Base-by-base conservation (phyloP, 2,797 vertebrate genomes). In the Phrynocephalus guinanensis region DNA sequence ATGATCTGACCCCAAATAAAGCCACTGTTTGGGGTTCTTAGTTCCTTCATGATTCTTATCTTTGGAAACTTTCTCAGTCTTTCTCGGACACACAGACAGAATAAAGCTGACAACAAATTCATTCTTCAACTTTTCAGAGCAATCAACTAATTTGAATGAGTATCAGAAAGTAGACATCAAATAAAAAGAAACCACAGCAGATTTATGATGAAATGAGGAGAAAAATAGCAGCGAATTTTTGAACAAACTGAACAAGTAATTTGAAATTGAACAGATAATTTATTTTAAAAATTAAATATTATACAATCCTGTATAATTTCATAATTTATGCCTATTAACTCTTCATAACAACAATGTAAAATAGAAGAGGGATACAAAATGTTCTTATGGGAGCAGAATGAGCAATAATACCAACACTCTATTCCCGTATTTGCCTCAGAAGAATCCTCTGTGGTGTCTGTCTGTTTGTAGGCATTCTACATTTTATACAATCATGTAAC, bases 391-490 rank as follows among this genome's bases (percentile, higher is more conserved):
- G 67, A 88, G 79, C 50, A 72, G 33, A 38, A n/a, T 63, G 76
- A 50, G 75, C 63, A 66, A 48, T 83, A 79, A 79, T 7, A 24
- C 30, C 72, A 50, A 72, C 66, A 84, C 50, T 88, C 18, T 83
- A 77, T 10, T 63, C 68, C 79, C 71, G 79, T 67, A 72, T 83
- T 79, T 88, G 82, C 75, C 87, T 71, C 50, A 88, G 75, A 84
- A 83, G 33, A 84, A 63, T 78, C 18, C 28, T 79, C 75, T 11
- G 2, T 30, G 48, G 50, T 78, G 67, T 70, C n/a, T 84, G 24
- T 79, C 38, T 72, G 24, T 84, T 52, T 66, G 67, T 66, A 83
- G 22, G 30, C 71, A 50, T 60, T 30, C 66, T 78, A 71, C 26
- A 71, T 83, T 79, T 71, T 72, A 44, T 60, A 87, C 83, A 48